Evolutionary conservation across 1,140 invertebrate species (phyloP).

Genomic region (Proales similis): DNA sequence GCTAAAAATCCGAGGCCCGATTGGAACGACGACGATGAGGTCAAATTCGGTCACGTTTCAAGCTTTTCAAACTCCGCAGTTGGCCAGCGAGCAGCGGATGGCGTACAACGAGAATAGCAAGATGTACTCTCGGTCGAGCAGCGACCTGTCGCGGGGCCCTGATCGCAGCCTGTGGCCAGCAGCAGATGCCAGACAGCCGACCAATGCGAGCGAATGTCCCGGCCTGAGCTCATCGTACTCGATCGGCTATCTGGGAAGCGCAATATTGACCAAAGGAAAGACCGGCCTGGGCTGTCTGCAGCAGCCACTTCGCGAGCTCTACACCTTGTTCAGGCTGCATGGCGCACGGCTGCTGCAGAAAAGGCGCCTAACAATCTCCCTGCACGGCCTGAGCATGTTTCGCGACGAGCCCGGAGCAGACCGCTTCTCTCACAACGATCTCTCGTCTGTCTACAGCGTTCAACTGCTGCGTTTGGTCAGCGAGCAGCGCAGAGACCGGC

Average conservation of each 20-base stretch:
- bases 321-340: slow-evolving; percentile 16
- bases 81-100: no score
- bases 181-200: no score
- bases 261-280: slow-evolving; percentile 31
- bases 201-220: no score
- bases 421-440: slow-evolving; percentile 23
- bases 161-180: no score
- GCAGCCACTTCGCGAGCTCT: slow-evolving; percentile 26
- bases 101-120: no score
- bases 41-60: no score
- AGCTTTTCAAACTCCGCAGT: no score
- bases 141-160: no score
- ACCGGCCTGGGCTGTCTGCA: slow-evolving; percentile 29
- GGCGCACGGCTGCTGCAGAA: slow-evolving; percentile 31
- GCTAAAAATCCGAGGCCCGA: no score
- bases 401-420: slow-evolving; percentile 1
- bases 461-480: slow-evolving; percentile 13
- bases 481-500: slow-evolving; percentile 8
- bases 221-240: neutral
- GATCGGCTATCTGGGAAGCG: slow-evolving; percentile 35
- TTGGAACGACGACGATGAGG: no score
- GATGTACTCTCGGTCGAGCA: no score
- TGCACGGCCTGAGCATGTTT: slow-evolving; percentile 31
- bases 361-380: slow-evolving; percentile 2
- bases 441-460: slow-evolving; percentile 17